Base-by-base conservation (phyloP, 2,888 invertebrate genomes). In the Oscheius sp. region DNA sequence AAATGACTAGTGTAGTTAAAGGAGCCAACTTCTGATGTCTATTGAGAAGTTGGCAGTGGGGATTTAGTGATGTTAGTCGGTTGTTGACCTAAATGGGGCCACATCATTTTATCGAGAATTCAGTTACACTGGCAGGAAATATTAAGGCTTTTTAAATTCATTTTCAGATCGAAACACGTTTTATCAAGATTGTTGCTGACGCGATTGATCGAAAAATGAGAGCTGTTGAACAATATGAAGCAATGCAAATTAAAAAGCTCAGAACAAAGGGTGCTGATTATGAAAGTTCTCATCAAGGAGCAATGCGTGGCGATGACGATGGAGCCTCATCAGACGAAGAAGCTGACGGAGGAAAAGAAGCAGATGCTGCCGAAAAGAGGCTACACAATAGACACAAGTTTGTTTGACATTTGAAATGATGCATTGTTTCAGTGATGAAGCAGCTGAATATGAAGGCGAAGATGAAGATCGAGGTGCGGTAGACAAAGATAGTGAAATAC, bases 91-190 rank as follows among this genome's bases (percentile, higher is more conserved):
- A n/a, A n/a, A n/a, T n/a, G n/a, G n/a, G n/a, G n/a, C n/a, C n/a
- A n/a, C n/a, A n/a, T n/a, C n/a, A n/a, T n/a, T n/a, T n/a, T n/a
- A n/a, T n/a, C n/a, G n/a, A n/a, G n/a, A n/a, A n/a, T n/a, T n/a
- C n/a, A n/a, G n/a, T n/a, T n/a, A n/a, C n/a, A n/a, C n/a, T n/a
- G n/a, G n/a, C n/a, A n/a, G n/a, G n/a, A n/a, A 45, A 45, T 45
- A 6, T 17, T 8, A 15, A 48, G 3, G 25, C 25, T 48, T 12
- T 23, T 2, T n/a, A 33, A 20, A 10, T 33, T n/a, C 8, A 34
- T n/a, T 65, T 70, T 37, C 55, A 76, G 83, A 92, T 95, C 89
- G 92, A 93, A 84, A 90, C 82, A 17, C 80, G 75, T 2, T 88
- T 89, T 68, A 72, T 80, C 45, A 69, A 70, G n/a, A 48, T 65